Evolutionary conservation across 2,113 vertebrate species (phyloP).

Genomic region (Scomber japonicus): DNA sequence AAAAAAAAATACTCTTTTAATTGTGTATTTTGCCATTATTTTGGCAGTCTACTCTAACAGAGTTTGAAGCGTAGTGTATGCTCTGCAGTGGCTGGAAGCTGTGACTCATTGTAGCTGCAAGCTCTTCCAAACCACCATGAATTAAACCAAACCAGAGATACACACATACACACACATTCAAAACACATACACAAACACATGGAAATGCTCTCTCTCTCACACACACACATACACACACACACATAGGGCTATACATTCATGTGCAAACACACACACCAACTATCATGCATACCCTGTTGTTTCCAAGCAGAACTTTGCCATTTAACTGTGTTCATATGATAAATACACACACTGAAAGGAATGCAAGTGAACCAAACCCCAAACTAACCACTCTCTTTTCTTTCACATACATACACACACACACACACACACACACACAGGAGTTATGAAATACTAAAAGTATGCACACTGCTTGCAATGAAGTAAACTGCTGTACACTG

Average conservation of each 20-base stretch:
- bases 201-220: constrained; percentile 20
- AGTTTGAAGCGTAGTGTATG: constrained; percentile 15
- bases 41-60: constrained; percentile 12
- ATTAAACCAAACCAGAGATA: constrained; percentile 61
- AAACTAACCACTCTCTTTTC: constrained; percentile 31
- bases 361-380: constrained; percentile 66
- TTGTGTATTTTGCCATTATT: constrained; percentile 32
- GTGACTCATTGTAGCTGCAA: constrained; percentile 71
- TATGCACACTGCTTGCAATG: constrained; percentile 24
- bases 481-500: constrained; percentile 12
- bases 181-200: constrained; percentile 32
- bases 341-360: constrained; percentile 46
- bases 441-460: constrained; percentile 48
- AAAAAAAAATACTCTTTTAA: neutral
- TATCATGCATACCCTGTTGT: constrained; percentile 17
- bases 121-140: constrained; percentile 68
- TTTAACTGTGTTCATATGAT: constrained; percentile 52
- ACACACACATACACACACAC: constrained; percentile 12
- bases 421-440: neutral
- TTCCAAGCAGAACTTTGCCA: constrained; percentile 22
- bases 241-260: neutral
- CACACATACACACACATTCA: constrained; percentile 24
- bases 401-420: constrained; percentile 1
- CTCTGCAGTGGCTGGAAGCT: constrained; percentile 70
- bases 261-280: constrained; percentile 25